Evolutionary conservation across 2,888 invertebrate species (phyloP), one percentile per base, ranked within the genome.

Genomic region (Drosophila demipolita): DNA sequence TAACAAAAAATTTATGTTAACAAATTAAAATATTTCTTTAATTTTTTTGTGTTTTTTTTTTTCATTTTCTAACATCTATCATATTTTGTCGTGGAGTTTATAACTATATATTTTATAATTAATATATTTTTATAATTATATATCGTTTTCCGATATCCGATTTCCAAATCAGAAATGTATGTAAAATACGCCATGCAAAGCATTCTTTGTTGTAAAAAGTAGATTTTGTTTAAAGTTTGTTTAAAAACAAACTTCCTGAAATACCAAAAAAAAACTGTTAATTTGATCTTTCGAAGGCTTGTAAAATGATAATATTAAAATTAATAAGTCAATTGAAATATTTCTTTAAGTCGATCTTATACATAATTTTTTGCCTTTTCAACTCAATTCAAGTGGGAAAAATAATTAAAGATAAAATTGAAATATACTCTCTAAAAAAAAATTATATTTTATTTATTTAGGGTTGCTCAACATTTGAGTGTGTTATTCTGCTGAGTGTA

Each of bases 401-500:
- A 20, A 20, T 3, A 45, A 20, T 12, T 1, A 45, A 20, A 42
- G 12, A 45, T 3, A 20, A 45, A 45, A 38, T 4, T 7, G 1
- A 45, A 20, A 38, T 11, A 35, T 35, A 12, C 4, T 35, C 12
- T 35, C 12, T 35, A 17, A 17, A 17, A 17, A 8, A 29, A 29
- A 4, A 29, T 29, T 0, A 29, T 6, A 29, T 29, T 29, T 29
- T 6, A 29, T 29, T 29, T 29, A 29, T 29, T 29, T 29, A 29
- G 29, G 29, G 29, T 29, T 29, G 29, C 29, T 29, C 29, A 29
- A 29, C 6, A 45, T 23, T 23, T 1, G 3, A 45, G 23, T 45
- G 45, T 3, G 45, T 23, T 23, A 15, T 45, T 45, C 7, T 23
- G 20, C 15, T 23, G 23, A 45, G 75, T 69, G 73, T 72, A 73